A percentile compares a stretch with the other conserved stretches of the same genome.
phyloP scores from a whole-genome alignment of 2,888 invertebrate genomes.

The Drosophila affinis region DNA sequence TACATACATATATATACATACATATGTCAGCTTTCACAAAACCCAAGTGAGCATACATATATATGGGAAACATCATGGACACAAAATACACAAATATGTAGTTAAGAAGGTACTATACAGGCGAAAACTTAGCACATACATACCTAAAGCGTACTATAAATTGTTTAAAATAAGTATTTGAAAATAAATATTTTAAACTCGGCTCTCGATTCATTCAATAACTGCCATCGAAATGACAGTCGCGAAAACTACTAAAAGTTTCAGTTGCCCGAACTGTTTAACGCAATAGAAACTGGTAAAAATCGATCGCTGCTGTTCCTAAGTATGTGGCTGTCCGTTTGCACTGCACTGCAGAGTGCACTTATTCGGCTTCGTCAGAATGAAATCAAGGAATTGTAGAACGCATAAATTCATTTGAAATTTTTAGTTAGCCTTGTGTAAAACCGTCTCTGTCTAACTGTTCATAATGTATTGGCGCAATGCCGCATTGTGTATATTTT shows the following conservation, averaged over 20 bases:
- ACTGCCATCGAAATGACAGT: not conserved
- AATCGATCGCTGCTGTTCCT: not conserved
- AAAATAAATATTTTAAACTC: constrained; percentile 56
- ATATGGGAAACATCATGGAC: not conserved
- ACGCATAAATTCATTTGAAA: not conserved
- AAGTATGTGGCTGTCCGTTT: not conserved
- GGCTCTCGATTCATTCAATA: not conserved
- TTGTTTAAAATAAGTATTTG: constrained; percentile 48
- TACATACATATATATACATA: constrained; percentile 3
- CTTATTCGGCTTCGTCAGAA: not conserved
- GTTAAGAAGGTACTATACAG: not conserved
- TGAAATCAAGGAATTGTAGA: not conserved
- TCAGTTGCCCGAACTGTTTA: not conserved
- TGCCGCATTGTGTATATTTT: not conserved
- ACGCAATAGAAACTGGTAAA: not conserved
- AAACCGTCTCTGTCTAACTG: not conserved
- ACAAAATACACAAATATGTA: not conserved
- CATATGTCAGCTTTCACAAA: not conserved
- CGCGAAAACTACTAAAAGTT: not conserved
- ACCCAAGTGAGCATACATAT: not conserved
- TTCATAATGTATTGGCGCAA: constrained; percentile 5
- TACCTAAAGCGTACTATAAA: constrained; percentile 41
- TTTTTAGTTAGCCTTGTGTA: not conserved
- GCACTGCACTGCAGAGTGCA: not conserved
- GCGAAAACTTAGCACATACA: constrained; percentile 22